phyloP scores from a whole-genome alignment of 2,888 invertebrate species.

The Phyllotreta cruciferae region DNA sequence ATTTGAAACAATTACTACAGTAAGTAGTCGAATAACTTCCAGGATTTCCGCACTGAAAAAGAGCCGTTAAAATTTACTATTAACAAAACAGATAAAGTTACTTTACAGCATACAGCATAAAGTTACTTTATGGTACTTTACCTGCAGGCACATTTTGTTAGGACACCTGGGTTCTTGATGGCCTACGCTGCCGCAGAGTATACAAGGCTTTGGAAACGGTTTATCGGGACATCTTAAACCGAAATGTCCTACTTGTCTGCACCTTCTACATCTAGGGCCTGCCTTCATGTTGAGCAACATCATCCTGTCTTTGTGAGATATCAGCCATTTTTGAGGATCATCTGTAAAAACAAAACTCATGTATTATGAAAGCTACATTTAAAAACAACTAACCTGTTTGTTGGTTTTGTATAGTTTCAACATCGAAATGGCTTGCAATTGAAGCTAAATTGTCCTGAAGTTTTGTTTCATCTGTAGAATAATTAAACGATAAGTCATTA shows the following conservation, averaged over 20 bases:
- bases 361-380: background rate
- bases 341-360: conserved; percentile 53
- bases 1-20: conserved; percentile 68
- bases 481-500: conserved; percentile 41
- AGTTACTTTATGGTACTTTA: conserved; percentile 50
- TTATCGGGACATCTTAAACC: conserved; percentile 66
- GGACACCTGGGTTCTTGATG: conserved; percentile 74
- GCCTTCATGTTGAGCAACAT: conserved; percentile 25
- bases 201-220: conserved; percentile 62
- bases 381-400: conserved; percentile 68
- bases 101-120: background rate
- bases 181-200: conserved; percentile 72
- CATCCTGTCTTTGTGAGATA: conserved; percentile 53
- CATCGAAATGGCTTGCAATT: conserved; percentile 59
- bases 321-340: conserved; percentile 65
- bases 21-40: conserved; percentile 66
- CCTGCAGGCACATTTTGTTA: conserved; percentile 73
- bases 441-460: background rate
- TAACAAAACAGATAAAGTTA: conserved; percentile 5
- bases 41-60: conserved; percentile 71
- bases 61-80: conserved; percentile 28
- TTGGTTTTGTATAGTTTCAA: conserved; percentile 64
- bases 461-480: conserved; percentile 3
- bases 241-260: conserved; percentile 70
- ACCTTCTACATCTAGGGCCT: conserved; percentile 67